These are phyloP conservation scores for Scaptomyza polygonia DNA, from an alignment of 2,888 invertebrate genomes.

Conservation along the genomic window DNA sequence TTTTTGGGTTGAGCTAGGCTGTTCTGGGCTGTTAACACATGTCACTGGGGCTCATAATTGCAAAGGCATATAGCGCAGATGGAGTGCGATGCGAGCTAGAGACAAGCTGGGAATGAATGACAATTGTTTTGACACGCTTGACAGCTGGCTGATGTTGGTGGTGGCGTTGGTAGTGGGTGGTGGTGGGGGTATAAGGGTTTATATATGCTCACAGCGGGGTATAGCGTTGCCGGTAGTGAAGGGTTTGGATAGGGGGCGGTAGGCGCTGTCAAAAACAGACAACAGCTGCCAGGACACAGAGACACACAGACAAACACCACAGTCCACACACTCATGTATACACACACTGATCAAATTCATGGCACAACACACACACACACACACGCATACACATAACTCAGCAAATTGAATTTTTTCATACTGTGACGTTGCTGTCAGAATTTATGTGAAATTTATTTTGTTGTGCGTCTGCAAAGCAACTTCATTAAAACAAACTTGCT, in stretches of 20 bases:
- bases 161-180: constrained; percentile 1
- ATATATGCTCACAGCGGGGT: background rate
- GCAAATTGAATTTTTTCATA: constrained; percentile 57
- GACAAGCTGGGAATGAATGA: constrained; percentile 58
- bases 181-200: background rate
- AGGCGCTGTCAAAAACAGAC: constrained; percentile 45
- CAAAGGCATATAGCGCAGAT: constrained; percentile 37
- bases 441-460: constrained; percentile 51
- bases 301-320: constrained; percentile 2
- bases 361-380: constrained; percentile 6
- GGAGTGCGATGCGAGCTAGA: constrained; percentile 25
- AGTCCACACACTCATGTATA: constrained; percentile 5
- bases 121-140: constrained; percentile 74
- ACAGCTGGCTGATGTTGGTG: constrained; percentile 15
- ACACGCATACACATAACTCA: constrained; percentile 7
- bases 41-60: constrained; percentile 69
- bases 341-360: constrained; percentile 40
- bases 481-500: constrained; percentile 35
- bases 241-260: constrained; percentile 1
- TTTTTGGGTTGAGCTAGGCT: constrained; percentile 25
- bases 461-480: constrained; percentile 21
- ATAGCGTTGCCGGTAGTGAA: constrained; percentile 4
- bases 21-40: constrained; percentile 67
- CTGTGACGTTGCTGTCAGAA: constrained; percentile 20
- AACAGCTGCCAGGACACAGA: constrained; percentile 19